phyloP scores from a whole-genome alignment of 1,140 invertebrate genomes.

The Streblospio benedicti region DNA sequence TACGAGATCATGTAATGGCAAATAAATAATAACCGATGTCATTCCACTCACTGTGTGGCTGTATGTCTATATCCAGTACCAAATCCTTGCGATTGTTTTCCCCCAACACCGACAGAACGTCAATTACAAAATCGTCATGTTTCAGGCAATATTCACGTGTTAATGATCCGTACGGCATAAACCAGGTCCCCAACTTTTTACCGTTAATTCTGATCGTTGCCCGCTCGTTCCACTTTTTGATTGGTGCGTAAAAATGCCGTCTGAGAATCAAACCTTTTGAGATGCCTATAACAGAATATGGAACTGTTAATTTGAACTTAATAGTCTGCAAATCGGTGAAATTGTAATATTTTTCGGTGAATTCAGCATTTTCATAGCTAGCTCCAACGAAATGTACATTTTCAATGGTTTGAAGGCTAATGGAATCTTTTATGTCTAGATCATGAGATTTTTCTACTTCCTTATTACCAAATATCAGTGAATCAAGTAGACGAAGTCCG shows the following conservation, averaged over 20 bases:
- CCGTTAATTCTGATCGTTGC: constrained; percentile 3
- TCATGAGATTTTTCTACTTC: background rate
- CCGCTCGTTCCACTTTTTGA: constrained; percentile 11
- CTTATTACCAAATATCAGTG: constrained; percentile 4
- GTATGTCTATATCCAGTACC: too few relatives aligned
- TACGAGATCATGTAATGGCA: too few relatives aligned
- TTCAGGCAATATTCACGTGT: constrained; percentile 9
- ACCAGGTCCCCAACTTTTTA: constrained; percentile 5
- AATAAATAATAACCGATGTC: too few relatives aligned
- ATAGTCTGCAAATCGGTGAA: background rate
- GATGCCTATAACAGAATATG: background rate
- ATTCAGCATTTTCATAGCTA: background rate
- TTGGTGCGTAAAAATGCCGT: constrained; percentile 3
- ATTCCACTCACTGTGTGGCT: too few relatives aligned
- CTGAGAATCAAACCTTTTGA: constrained; percentile 2
- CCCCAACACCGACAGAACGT: too few relatives aligned
- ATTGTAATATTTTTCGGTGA: background rate
- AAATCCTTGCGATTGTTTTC: too few relatives aligned
- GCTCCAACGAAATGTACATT: background rate
- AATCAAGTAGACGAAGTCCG: background rate
- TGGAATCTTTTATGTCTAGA: background rate
- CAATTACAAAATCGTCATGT: constrained; percentile 9
- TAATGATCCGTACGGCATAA: constrained; percentile 9
- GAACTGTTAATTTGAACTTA: background rate
- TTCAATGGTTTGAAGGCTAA: background rate